These are phyloP conservation scores for Euproctis similis DNA, from an alignment of 2,888 invertebrate species.

Conservation along the genomic window DNA sequence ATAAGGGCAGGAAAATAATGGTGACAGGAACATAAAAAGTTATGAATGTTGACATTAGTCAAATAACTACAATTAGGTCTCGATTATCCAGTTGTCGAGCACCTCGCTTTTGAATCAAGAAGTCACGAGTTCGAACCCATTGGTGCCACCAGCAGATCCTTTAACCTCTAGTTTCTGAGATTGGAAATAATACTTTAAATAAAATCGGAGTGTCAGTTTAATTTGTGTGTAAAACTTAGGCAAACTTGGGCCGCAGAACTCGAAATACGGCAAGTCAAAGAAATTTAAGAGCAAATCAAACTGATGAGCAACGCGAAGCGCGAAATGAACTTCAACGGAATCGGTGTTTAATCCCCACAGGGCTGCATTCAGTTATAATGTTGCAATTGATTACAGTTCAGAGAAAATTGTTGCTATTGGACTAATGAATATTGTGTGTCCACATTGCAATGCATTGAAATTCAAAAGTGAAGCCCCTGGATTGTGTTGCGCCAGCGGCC, in stretches of 20 bases:
- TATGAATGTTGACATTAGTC: too few species aligned
- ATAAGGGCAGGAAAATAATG: too few species aligned
- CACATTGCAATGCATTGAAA: slow-evolving; percentile 8
- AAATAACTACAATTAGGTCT: too few species aligned
- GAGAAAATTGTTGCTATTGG: slow-evolving; percentile 18
- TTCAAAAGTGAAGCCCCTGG: slow-evolving; percentile 11
- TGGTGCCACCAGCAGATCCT: too few species aligned
- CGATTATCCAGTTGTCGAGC: too few species aligned
- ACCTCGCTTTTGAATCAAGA: too few species aligned
- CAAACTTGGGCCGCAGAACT: slow-evolving; percentile 11
- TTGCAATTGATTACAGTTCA: slow-evolving; percentile 12
- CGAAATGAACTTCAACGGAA: slow-evolving; percentile 13
- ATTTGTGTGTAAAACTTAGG: too few species aligned
- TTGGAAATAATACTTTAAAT: too few species aligned
- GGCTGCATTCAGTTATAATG: slow-evolving; percentile 12
- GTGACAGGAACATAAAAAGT: too few species aligned
- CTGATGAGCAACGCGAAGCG: slow-evolving; percentile 16
- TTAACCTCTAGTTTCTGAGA: too few species aligned
- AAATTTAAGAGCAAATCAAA: slow-evolving; percentile 18
- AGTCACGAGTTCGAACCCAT: too few species aligned
- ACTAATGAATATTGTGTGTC: slow-evolving; percentile 16
- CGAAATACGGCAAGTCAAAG: slow-evolving; percentile 15
- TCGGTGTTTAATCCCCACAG: slow-evolving; percentile 5
- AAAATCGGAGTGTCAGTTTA: too few species aligned
- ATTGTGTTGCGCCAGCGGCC: slow-evolving; percentile 13